Conservation (phyloP, 2,113 vertebrate genomes). For the Crotalus tigris region DNA sequence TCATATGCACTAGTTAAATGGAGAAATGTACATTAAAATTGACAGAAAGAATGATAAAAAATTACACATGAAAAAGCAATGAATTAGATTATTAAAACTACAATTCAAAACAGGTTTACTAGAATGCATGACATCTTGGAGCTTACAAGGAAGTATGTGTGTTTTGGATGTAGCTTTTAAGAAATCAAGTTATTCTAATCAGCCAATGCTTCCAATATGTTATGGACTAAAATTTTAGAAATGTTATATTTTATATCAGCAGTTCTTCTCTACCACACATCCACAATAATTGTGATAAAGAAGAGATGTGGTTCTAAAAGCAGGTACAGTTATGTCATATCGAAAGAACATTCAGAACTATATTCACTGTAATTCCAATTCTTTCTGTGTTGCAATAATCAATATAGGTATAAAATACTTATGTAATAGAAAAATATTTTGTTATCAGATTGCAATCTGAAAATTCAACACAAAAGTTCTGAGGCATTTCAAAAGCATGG, state of each 20-base stretch:
- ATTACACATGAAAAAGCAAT: background rate
- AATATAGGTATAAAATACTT: background rate
- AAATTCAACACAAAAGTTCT: background rate
- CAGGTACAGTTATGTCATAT: background rate
- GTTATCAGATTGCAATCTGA: background rate
- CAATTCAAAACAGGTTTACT: background rate
- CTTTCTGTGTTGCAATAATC: background rate
- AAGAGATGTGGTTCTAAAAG: conserved; percentile 32
- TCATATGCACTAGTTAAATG: background rate
- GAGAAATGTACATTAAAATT: background rate
- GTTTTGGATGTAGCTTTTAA: background rate
- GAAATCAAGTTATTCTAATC: background rate
- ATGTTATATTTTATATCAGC: background rate
- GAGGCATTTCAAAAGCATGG: background rate
- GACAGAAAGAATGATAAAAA: conserved; percentile 5
- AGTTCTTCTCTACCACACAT: background rate
- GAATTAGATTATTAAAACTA: background rate
- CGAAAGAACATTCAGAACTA: background rate
- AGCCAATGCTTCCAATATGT: conserved; percentile 21
- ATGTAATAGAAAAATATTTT: background rate
- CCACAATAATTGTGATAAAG: conserved; percentile 18
- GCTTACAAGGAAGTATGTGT: background rate
- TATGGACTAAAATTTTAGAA: background rate
- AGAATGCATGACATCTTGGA: background rate
- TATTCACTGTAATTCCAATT: background rate